phyloP scores from a whole-genome alignment of 2,113 vertebrate genomes.

The Anguilla rostrata region DNA sequence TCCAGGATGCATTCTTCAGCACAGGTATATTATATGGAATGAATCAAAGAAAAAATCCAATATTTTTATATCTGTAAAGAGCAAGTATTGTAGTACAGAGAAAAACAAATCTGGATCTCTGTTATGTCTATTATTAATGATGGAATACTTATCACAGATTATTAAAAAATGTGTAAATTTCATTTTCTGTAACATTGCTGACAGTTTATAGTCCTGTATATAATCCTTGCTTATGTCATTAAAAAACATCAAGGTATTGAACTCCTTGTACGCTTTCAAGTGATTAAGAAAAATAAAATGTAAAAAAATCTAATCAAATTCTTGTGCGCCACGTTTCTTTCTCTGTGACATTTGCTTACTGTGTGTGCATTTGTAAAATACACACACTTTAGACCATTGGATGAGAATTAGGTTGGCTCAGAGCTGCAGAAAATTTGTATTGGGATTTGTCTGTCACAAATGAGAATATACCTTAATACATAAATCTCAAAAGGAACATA shows the following conservation, averaged over 20 bases:
- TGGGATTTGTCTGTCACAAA: no score
- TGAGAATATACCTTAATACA: no score
- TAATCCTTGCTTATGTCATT: conserved; percentile 66
- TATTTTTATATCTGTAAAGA: conserved; percentile 64
- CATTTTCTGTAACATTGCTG: conserved; percentile 70
- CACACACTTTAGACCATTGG: background rate
- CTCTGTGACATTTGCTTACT: background rate
- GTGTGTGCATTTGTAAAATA: background rate
- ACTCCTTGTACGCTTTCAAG: conserved; percentile 67
- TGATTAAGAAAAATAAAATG: conserved; percentile 67
- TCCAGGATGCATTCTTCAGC: conserved; percentile 49
- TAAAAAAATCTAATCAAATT: conserved; percentile 45
- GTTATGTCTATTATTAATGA: conserved; percentile 59
- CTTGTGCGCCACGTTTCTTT: background rate
- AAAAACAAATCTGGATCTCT: conserved; percentile 51
- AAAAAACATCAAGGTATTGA: conserved; percentile 59
- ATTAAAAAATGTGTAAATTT: conserved; percentile 56
- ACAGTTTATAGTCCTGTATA: conserved; percentile 63
- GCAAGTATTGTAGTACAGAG: conserved; percentile 58
- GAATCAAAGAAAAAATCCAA: conserved; percentile 43
- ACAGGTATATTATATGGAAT: conserved; percentile 49
- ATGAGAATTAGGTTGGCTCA: background rate
- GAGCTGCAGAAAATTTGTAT: background rate
- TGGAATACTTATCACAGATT: conserved; percentile 56
- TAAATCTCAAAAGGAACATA: no score